Percentiles rank a stretch among this genome's conserved stretches.
Conservation (phyloP, 2,113 vertebrate genomes). For the Pelobates fuscus region DNA sequence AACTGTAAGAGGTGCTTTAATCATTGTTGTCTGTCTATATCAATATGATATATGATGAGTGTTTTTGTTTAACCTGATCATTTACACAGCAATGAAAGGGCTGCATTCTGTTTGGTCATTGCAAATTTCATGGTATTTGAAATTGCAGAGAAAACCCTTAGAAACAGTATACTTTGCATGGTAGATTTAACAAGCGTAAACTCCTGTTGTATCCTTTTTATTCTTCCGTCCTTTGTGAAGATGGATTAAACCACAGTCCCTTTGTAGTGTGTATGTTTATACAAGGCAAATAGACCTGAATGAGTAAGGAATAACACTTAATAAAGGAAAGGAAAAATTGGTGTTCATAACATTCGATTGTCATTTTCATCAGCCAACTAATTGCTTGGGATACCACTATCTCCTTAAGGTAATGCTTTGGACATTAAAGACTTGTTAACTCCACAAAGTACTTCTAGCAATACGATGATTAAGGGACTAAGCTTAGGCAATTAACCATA, state of each 20-base stretch:
- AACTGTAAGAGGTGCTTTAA: no score
- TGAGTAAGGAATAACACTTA: conserved; percentile 32
- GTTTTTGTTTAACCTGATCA: not conserved
- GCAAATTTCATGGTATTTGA: conserved; percentile 33
- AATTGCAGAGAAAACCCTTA: conserved; percentile 1
- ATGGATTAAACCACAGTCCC: not conserved
- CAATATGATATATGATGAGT: not conserved
- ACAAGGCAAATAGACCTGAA: conserved; percentile 35
- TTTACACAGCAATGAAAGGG: conserved; percentile 5
- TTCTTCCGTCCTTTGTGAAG: conserved; percentile 28
- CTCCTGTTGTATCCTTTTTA: conserved; percentile 15
- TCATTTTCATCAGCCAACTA: conserved; percentile 66
- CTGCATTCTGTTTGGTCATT: not conserved
- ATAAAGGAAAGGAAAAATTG: conserved; percentile 39
- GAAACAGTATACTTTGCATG: conserved; percentile 37
- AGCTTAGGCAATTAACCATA: no score
- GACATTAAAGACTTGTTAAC: not conserved
- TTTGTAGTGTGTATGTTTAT: conserved; percentile 23
- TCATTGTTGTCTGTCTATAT: not conserved
- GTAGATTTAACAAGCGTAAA: conserved; percentile 37
- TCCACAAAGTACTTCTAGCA: no score
- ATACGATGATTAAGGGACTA: no score
- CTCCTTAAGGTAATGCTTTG: conserved; percentile 63
- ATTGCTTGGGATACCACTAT: conserved; percentile 72
- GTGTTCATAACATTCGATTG: conserved; percentile 55